Percentiles rank a stretch among this genome's conserved stretches.
phyloP scores from a whole-genome alignment of 2,797 vertebrate species.

The Acrossocheilus wenchowensis region DNA sequence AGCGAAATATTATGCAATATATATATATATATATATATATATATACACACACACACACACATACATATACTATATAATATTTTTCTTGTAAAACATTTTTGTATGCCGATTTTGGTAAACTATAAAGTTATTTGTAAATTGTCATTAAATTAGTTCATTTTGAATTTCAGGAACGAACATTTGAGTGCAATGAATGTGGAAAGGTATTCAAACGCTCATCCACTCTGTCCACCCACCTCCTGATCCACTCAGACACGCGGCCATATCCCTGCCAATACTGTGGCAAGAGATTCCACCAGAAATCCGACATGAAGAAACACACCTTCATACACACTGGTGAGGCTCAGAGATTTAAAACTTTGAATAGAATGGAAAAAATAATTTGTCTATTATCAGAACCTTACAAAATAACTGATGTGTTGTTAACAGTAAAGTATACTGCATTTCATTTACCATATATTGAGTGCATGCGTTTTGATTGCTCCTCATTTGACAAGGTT shows the following conservation, averaged over 20 bases:
- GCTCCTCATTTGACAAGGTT: neutral
- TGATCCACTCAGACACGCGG: constrained; percentile 77
- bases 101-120: neutral
- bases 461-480: neutral
- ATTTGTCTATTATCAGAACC: neutral
- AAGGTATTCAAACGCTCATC: constrained; percentile 79
- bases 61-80: neutral
- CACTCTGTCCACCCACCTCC: constrained; percentile 78
- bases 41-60: too few relatives aligned
- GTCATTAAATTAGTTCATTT: neutral
- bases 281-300: constrained; percentile 81
- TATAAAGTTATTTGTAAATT: neutral
- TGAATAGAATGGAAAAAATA: neutral
- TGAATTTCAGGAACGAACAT: constrained; percentile 64
- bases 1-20: too few relatives aligned
- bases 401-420: neutral
- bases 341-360: neutral
- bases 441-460: neutral
- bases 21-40: too few relatives aligned
- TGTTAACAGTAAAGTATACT: neutral
- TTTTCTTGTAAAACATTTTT: neutral
- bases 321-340: constrained; percentile 78
- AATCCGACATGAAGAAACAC: constrained; percentile 87
- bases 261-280: constrained; percentile 79
- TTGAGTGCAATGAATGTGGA: constrained; percentile 72